Conservation (phyloP, 2,113 vertebrate genomes). For the Ovis canadensis region DNA sequence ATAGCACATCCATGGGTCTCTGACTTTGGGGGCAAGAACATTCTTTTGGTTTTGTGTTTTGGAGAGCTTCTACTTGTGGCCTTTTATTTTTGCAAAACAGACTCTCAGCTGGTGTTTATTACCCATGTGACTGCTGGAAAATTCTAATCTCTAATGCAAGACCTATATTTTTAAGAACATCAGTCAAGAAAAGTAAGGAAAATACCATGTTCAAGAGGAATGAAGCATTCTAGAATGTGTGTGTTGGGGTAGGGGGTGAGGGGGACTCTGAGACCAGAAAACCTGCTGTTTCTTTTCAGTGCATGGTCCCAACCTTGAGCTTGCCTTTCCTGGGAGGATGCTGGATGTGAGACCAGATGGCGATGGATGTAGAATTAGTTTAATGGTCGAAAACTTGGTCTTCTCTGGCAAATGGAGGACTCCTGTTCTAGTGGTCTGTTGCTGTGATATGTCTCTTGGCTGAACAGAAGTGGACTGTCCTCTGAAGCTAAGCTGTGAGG, state of each 20-base stretch:
- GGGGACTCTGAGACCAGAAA: not conserved
- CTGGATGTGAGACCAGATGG: not conserved
- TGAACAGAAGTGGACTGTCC: not conserved
- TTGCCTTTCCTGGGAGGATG: accelerated
- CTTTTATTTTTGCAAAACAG: conserved; percentile 52
- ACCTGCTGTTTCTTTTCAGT: not conserved
- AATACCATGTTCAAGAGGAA: not conserved
- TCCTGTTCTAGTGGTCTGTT: too few species aligned
- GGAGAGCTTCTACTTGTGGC: conserved; percentile 46
- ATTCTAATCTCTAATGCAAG: conserved; percentile 10
- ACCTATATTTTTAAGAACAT: conserved; percentile 14
- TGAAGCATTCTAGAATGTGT: not conserved
- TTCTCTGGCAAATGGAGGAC: not conserved
- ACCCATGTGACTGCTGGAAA: not conserved
- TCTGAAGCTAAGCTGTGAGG: not conserved
- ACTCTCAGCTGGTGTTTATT: conserved; percentile 47
- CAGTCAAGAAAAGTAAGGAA: not conserved
- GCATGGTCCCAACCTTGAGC: not conserved
- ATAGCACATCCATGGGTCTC: not conserved
- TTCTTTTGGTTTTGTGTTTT: conserved; percentile 16
- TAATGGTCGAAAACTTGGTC: not conserved
- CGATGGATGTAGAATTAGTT: not conserved
- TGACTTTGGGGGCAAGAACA: not conserved
- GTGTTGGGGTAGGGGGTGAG: not conserved
- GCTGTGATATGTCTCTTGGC: not conserved